Evolutionary conservation across 2,797 vertebrate species (phyloP).

Genomic region (Meriones psammophilus): DNA sequence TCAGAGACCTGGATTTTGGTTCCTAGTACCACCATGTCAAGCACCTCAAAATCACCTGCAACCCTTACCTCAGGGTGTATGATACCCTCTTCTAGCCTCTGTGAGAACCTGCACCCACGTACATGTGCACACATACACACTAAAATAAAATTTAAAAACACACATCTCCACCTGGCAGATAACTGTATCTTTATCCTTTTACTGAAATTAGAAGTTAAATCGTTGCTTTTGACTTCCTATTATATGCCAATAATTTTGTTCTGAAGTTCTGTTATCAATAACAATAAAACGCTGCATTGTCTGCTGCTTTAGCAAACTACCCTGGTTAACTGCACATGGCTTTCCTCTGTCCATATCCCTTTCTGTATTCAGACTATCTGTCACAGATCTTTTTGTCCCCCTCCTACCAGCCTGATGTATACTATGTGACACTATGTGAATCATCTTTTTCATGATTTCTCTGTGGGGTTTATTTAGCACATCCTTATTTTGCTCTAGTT

Average conservation of each 20-base stretch:
- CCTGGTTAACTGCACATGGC: background rate
- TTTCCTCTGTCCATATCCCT: background rate
- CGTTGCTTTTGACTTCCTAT: background rate
- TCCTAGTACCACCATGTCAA: background rate
- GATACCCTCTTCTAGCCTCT: background rate
- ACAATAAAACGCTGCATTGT: background rate
- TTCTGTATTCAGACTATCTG: background rate
- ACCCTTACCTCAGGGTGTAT: background rate
- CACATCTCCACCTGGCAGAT: background rate
- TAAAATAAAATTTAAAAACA: too few species aligned
- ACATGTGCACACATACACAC: too few species aligned
- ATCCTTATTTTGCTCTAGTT: background rate
- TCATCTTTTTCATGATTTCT: background rate
- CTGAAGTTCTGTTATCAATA: background rate
- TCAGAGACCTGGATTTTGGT: background rate
- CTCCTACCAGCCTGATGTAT: background rate
- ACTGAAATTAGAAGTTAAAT: background rate
- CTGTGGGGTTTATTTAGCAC: background rate
- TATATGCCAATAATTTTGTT: background rate
- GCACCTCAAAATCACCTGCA: background rate
- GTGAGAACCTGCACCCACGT: background rate
- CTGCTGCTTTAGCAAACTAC: background rate
- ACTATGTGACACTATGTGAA: background rate
- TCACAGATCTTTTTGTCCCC: background rate
- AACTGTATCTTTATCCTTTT: background rate